Percentiles rank a stretch among this genome's conserved stretches.
These are phyloP conservation scores for Lagria hirta DNA, from an alignment of 2,888 invertebrate genomes.

Conservation along the genomic window DNA sequence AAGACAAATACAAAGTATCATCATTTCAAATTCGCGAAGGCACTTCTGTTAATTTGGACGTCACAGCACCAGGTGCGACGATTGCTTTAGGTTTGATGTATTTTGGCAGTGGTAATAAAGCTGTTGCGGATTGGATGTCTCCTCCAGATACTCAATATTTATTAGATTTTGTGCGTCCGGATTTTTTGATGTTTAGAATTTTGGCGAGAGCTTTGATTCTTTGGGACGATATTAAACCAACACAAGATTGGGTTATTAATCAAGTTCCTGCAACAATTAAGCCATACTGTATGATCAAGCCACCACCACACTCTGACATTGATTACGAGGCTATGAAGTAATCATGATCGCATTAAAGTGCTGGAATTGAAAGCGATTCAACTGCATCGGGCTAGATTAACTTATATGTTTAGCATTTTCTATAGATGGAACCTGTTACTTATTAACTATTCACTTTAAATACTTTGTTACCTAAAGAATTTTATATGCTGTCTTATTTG, in stretches of 20 bases:
- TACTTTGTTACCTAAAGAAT: too few relatives aligned
- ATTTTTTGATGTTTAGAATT: slow-evolving; percentile 81
- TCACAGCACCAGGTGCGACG: slow-evolving; percentile 94
- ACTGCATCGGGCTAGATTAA: too few relatives aligned
- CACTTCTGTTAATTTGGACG: slow-evolving; percentile 88
- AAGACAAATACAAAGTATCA: slow-evolving; percentile 85
- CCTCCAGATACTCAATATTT: slow-evolving; percentile 89
- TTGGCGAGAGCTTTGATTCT: slow-evolving; percentile 81
- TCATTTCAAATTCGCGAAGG: slow-evolving; percentile 89
- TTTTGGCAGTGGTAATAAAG: slow-evolving; percentile 78
- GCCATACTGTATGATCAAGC: slow-evolving; percentile 76
- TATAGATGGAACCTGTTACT: too few relatives aligned
- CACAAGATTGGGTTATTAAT: slow-evolving; percentile 78
- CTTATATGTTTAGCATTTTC: too few relatives aligned
- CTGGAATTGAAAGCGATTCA: too few relatives aligned
- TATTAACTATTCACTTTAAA: too few relatives aligned
- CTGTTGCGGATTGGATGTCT: slow-evolving; percentile 88
- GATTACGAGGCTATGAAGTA: slow-evolving; percentile 95
- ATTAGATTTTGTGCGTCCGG: slow-evolving; percentile 88
- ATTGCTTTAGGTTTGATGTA: slow-evolving; percentile 93
- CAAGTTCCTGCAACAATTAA: slow-evolving; percentile 78
- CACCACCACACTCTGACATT: slow-evolving; percentile 65
- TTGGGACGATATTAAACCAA: slow-evolving; percentile 84
- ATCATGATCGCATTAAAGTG: too few relatives aligned
- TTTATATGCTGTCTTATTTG: too few relatives aligned